Conservation (phyloP, 2,797 vertebrate genomes). For the Pipistrellus nathusii region DNA sequence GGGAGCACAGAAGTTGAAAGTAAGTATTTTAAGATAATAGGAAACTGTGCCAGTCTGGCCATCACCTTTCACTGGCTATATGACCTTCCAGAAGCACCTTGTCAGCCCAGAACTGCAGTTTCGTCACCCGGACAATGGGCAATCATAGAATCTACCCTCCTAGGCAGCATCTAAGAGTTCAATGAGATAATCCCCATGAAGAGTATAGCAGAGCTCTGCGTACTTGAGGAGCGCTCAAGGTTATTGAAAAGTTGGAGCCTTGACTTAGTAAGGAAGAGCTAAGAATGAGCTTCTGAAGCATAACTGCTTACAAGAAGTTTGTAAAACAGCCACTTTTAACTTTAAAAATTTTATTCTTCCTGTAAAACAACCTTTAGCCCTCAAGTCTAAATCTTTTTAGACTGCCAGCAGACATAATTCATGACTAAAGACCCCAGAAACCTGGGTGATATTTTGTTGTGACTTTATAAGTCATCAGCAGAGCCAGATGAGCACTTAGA, state of each 20-base stretch:
- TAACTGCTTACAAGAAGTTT: background rate
- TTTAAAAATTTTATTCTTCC: too few relatives aligned
- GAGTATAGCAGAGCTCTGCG: background rate
- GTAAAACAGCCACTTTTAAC: background rate
- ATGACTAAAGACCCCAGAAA: background rate
- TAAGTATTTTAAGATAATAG: background rate
- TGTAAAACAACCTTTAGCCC: too few relatives aligned
- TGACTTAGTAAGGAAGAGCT: background rate
- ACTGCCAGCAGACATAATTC: background rate
- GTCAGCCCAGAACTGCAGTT: background rate
- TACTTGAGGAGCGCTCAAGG: rapidly evolving
- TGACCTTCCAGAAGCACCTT: background rate
- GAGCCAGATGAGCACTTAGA: background rate
- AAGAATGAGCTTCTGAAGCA: background rate
- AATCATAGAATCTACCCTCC: too few relatives aligned
- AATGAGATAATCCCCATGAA: background rate
- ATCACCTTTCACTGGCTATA: background rate
- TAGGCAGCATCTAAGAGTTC: background rate
- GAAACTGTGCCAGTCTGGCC: background rate
- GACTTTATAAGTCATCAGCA: background rate
- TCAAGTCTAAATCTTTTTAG: too few relatives aligned
- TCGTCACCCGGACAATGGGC: background rate
- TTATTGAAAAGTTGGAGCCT: background rate
- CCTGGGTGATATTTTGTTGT: background rate
- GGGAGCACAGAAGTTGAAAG: background rate